Conservation (phyloP, 23 tunicate genomes). For the Diplosoma virens region DNA sequence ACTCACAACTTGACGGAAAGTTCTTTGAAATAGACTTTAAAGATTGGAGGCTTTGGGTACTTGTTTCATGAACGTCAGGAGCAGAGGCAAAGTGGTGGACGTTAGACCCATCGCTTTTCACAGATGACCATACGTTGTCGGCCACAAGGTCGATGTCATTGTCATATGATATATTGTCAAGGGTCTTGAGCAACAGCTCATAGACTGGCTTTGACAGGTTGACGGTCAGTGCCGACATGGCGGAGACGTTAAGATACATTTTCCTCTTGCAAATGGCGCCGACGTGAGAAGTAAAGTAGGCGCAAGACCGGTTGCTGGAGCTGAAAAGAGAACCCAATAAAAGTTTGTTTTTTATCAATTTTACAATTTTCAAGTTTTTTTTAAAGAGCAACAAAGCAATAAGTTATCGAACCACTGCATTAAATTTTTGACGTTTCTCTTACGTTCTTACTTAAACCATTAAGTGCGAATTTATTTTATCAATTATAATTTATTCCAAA, state of each 20-base stretch:
- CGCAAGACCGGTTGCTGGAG: neutral
- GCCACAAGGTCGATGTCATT: conserved; percentile 62
- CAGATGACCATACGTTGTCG: neutral
- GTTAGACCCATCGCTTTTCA: neutral
- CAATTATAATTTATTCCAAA: no score
- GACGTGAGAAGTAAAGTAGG: conserved; percentile 27
- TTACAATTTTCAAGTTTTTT: no score
- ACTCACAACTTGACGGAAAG: no score
- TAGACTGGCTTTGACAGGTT: conserved; percentile 71
- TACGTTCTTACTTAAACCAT: no score
- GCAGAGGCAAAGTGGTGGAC: conserved; percentile 34
- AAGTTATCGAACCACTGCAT: no score
- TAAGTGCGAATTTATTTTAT: no score
- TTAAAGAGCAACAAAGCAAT: no score
- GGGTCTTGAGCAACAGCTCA: conserved; percentile 88
- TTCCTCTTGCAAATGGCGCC: conserved; percentile 56
- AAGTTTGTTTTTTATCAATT: no score
- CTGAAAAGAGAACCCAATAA: conserved; percentile 18
- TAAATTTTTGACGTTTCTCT: no score
- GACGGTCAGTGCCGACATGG: conserved; percentile 48
- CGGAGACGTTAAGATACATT: conserved; percentile 57
- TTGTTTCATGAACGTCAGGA: no score
- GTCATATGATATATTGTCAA: conserved; percentile 80
- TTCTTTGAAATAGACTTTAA: no score
- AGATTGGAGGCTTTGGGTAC: no score